Evolutionary conservation across 2,797 vertebrate species (phyloP), one percentile per base, ranked within the genome.

Genomic region (Channa striata): DNA sequence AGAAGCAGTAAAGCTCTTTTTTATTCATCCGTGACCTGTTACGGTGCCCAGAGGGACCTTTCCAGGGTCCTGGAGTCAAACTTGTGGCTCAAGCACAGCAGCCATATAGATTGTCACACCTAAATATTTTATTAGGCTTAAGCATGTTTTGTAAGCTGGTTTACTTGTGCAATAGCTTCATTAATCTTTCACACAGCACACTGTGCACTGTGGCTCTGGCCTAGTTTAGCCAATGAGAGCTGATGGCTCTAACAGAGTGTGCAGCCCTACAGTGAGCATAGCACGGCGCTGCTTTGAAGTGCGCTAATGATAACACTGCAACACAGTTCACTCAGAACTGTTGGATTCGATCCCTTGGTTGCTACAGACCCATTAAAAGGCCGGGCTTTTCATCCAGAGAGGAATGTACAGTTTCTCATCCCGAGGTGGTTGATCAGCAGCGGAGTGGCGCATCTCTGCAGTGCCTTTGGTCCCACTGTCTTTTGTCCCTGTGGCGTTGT

Each of bases 121-220:
- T 93, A 82, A 92, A 92, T 92, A 90, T 92, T 92, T 90, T 47
- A 92, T 80, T 12, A 68, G 30, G 56, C 64, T 74, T 80, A 85
- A 86, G 70, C 73, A 82, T 84, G 77, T 90, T 89, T 84, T 85
- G 78, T 80, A 75, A 83, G 77, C 66, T 53, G 73, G 77, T 79
- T 88, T 82, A 78, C 79, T 86, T 68, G 66, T 72, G 80, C 80
- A 75, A 68, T 82, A 69, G 79, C 72, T 67, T 82, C 87, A 93
- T 93, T 72, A 92, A 93, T 90, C 69, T 92, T 93, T 93, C 77
- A 93, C 64, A 33, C 53, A 14, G 39, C 46, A 47, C 68, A 75
- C 71, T 64, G 66, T 78, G 74, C 59, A 13, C 69, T 42, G 74
- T 54, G 67, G 70, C 66, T 80, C 59, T 73, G 81, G 68, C 81